Evolutionary conservation across 64 coral and sea anemone genomes (phyloP), one percentile per base, ranked within the genome.

Genomic region (Cladopsammia gracilis): DNA sequence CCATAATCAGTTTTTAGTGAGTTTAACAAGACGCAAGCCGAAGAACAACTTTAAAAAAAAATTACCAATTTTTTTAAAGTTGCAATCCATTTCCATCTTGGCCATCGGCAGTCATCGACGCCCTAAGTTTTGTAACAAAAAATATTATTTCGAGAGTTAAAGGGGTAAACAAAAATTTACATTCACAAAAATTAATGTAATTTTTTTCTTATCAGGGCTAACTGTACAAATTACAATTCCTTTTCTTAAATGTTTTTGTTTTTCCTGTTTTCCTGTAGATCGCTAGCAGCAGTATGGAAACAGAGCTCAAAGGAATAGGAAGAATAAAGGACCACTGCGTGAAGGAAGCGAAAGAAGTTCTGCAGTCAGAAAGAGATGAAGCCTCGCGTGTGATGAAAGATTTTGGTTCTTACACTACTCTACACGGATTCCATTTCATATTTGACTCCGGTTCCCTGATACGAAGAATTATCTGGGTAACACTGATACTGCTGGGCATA

Each of bases 381-480:
- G 62, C 80, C 10, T 67, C 60, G 7, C 80, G 80, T 1, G 62
- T 91, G 1, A 91, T 91, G 42, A 73, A 91, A 49, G 91, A 93
- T 8, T 93, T 93, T 20, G 83, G 81, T 10, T 76, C 71, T 0
- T 93, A 93, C 70, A 93, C 91, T 4, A 93, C 91, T 5, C 73
- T 93, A 7, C 91, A 93, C n/a, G 91, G 91, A 0, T 93, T 93
- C 22, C 91, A 93, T 53, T 93, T 93, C 43, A 73, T 93, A 5
- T 67, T 87, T 15, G 91, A 93, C 53, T 93, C 91, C 7, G 83
- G 58, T 5, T 76, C 91, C 65, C 18, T 18, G 9, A 58, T 58
- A 26, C 58, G 91, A 42, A 59, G 82, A 19, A 44, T 76, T 25
- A 73, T 93, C 25, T 93, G 91, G 91, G 10, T 93, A 4, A 62